Percentiles rank a stretch among this genome's conserved stretches.
Conservation (phyloP, 2,888 invertebrate species). For the Idaea biselata region DNA sequence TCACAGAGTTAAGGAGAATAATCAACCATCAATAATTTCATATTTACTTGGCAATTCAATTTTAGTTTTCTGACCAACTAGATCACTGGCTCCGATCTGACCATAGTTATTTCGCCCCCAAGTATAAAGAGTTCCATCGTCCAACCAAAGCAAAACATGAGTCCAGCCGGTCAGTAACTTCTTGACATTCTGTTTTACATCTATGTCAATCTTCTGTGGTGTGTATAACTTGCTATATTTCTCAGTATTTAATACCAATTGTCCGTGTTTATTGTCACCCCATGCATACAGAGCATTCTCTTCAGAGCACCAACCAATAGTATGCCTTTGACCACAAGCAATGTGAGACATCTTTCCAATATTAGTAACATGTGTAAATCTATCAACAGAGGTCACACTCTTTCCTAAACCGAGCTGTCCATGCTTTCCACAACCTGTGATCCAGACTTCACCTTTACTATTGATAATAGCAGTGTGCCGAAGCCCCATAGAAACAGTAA, state of each 20-base stretch:
- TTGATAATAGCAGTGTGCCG: slow-evolving; percentile 85
- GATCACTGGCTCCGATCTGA: slow-evolving; percentile 82
- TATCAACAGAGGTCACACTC: slow-evolving; percentile 53
- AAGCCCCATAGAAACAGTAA: slow-evolving; percentile 83
- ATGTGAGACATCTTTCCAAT: slow-evolving; percentile 81
- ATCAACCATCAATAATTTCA: too few species aligned
- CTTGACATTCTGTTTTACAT: slow-evolving; percentile 76
- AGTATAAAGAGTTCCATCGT: slow-evolving; percentile 82
- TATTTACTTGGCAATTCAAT: slow-evolving; percentile 64
- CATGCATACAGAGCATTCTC: slow-evolving; percentile 85
- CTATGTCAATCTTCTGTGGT: slow-evolving; percentile 79
- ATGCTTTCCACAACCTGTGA: slow-evolving; percentile 84
- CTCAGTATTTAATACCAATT: slow-evolving; percentile 82
- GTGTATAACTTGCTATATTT: slow-evolving; percentile 73
- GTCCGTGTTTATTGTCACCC: slow-evolving; percentile 93
- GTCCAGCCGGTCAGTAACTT: slow-evolving; percentile 89
- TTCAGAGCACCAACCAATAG: slow-evolving; percentile 78
- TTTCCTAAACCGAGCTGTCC: slow-evolving; percentile 84
- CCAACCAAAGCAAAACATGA: slow-evolving; percentile 84
- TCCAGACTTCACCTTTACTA: slow-evolving; percentile 81
- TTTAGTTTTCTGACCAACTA: slow-evolving; percentile 51
- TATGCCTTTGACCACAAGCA: slow-evolving; percentile 91
- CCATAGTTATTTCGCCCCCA: slow-evolving; percentile 93
- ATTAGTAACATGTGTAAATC: slow-evolving; percentile 77
- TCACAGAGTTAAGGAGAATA: too few species aligned